Percentiles rank a stretch among this genome's conserved stretches.
Evolutionary conservation across 2,888 invertebrate genomes (phyloP).

Genomic region (Phengaris alcon): DNA sequence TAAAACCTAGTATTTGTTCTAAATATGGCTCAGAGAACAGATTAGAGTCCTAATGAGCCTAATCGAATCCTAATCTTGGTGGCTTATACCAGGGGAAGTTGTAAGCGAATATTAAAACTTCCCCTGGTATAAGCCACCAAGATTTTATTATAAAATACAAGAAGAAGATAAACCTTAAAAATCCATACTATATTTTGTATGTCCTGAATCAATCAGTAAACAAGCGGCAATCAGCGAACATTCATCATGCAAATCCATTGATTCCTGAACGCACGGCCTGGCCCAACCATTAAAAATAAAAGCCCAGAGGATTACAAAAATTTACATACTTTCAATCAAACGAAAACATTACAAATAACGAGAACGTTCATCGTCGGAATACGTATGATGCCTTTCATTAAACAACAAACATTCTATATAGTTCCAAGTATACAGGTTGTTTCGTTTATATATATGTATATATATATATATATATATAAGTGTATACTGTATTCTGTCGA

Average conservation of each 20-base stretch:
- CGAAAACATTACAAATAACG: background rate
- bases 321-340: slow-evolving; percentile 16
- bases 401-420: background rate
- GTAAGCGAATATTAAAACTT: too few species aligned
- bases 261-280: slow-evolving; percentile 34
- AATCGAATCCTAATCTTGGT: too few species aligned
- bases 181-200: background rate
- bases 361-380: background rate
- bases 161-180: background rate
- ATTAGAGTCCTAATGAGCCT: too few species aligned
- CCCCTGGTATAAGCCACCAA: too few species aligned
- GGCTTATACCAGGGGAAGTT: too few species aligned
- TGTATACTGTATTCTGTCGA: too few species aligned
- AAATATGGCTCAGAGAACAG: too few species aligned
- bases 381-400: background rate
- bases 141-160: background rate
- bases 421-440: background rate
- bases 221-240: slow-evolving; percentile 49
- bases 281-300: slow-evolving; percentile 22
- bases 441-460: too few species aligned
- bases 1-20: too few species aligned
- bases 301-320: slow-evolving; percentile 9
- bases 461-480: too few species aligned
- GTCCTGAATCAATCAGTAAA: slow-evolving; percentile 33
- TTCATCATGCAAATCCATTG: slow-evolving; percentile 53